Conservation (phyloP, 2,888 invertebrate species). For the Anthoptus insignis region DNA sequence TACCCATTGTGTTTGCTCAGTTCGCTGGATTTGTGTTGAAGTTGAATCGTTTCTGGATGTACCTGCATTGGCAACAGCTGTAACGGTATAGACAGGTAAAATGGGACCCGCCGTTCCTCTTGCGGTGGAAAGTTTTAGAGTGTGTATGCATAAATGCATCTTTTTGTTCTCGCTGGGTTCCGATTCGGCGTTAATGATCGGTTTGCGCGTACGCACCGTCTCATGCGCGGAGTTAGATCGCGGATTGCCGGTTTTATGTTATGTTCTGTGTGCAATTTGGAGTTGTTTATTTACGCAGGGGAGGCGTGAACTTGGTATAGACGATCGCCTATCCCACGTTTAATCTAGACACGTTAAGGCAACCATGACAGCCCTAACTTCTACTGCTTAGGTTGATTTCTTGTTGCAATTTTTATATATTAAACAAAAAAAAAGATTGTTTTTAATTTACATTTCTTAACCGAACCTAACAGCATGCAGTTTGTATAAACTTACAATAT, state of each 20-base stretch:
- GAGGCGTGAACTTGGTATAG: conserved; percentile 60
- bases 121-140: neutral
- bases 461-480: too few species aligned
- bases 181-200: conserved; percentile 46
- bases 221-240: conserved; percentile 62
- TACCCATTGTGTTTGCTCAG: conserved; percentile 76
- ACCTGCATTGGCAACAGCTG: conserved; percentile 67
- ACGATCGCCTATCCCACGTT: conserved; percentile 9
- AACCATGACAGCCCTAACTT: too few species aligned
- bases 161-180: conserved; percentile 47
- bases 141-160: conserved; percentile 43
- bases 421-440: too few species aligned
- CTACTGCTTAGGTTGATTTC: too few species aligned
- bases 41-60: conserved; percentile 74
- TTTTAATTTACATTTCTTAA: too few species aligned
- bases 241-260: conserved; percentile 72
- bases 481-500: too few species aligned
- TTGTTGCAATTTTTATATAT: too few species aligned
- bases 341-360: neutral
- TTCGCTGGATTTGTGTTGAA: conserved; percentile 56
- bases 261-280: conserved; percentile 77
- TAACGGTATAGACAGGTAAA: conserved; percentile 64
- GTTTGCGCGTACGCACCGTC: conserved; percentile 49
- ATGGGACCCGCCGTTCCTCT: conserved; percentile 21
- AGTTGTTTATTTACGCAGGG: conserved; percentile 81